Evolutionary conservation across 1,140 invertebrate genomes (phyloP).

Genomic region (Lutraria rhynchaena): DNA sequence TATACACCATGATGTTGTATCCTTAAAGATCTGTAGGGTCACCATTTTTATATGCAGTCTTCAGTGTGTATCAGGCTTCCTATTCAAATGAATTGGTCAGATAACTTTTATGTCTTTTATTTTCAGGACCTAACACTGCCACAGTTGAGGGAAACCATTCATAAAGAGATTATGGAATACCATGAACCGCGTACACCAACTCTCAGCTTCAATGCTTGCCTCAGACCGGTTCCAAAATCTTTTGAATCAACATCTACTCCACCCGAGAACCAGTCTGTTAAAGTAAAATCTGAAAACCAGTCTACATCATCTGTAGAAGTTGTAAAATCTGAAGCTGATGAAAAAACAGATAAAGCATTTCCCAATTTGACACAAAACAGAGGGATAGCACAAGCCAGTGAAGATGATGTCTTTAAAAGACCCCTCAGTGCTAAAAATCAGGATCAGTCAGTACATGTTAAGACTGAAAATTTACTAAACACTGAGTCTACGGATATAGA

Average conservation of each 20-base stretch:
- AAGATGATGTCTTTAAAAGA: constrained; percentile 61
- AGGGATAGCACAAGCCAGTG: background rate
- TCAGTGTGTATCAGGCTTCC: too few relatives aligned
- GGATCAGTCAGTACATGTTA: constrained; percentile 57
- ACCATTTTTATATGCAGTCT: too few relatives aligned
- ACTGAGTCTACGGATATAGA: constrained; percentile 71
- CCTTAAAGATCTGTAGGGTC: too few relatives aligned
- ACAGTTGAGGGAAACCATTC: constrained; percentile 70
- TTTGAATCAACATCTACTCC: background rate
- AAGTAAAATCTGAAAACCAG: background rate
- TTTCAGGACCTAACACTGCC: constrained; percentile 67
- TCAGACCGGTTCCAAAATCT: constrained; percentile 74
- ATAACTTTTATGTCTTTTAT: constrained; percentile 15
- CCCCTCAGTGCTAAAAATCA: constrained; percentile 61
- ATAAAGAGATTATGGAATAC: constrained; percentile 77
- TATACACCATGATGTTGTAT: too few relatives aligned
- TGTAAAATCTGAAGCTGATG: background rate
- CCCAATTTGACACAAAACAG: background rate
- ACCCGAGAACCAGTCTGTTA: background rate
- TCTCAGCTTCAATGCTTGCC: constrained; percentile 72
- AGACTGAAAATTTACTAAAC: constrained; percentile 61
- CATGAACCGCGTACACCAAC: constrained; percentile 72
- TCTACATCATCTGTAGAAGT: background rate
- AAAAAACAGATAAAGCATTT: background rate
- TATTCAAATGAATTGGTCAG: too few relatives aligned